phyloP scores from a whole-genome alignment of 30 jellyfish, hydroid and myxozoan species.

The Pelagia noctiluca region DNA sequence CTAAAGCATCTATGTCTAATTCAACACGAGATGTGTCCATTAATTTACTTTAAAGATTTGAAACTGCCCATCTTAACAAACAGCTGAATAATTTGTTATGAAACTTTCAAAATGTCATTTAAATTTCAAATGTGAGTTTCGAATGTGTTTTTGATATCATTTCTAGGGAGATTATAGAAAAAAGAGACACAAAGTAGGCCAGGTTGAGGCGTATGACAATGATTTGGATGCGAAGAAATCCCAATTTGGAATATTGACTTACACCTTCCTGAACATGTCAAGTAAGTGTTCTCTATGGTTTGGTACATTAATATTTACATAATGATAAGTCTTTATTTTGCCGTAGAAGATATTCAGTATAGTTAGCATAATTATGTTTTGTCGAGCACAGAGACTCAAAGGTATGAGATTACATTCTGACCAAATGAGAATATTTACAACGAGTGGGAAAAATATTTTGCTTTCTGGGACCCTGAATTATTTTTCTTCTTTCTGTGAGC shows the following conservation, averaged over 20 bases:
- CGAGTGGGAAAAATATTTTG: background rate
- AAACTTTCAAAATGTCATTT: background rate
- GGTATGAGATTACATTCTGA: no score
- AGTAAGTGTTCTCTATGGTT: constrained; percentile 23
- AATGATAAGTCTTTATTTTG: background rate
- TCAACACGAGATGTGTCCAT: background rate
- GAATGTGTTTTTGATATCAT: background rate
- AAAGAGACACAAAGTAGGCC: constrained; percentile 33
- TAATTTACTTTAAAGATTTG: background rate
- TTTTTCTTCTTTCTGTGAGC: no score
- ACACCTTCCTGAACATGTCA: constrained; percentile 57
- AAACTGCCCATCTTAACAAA: background rate
- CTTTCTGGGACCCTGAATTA: no score
- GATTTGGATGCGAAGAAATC: constrained; percentile 47
- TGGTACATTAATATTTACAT: background rate
- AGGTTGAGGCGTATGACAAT: constrained; percentile 56
- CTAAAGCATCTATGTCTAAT: background rate
- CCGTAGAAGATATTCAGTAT: background rate
- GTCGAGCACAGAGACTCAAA: no score
- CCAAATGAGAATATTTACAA: no score
- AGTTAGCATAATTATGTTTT: background rate
- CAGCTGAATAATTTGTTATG: background rate
- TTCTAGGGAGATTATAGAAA: constrained; percentile 62
- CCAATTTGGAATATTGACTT: constrained; percentile 34
- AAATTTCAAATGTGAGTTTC: background rate